Evolutionary conservation across 1,140 invertebrate genomes (phyloP).

Genomic region (Varroa destructor): DNA sequence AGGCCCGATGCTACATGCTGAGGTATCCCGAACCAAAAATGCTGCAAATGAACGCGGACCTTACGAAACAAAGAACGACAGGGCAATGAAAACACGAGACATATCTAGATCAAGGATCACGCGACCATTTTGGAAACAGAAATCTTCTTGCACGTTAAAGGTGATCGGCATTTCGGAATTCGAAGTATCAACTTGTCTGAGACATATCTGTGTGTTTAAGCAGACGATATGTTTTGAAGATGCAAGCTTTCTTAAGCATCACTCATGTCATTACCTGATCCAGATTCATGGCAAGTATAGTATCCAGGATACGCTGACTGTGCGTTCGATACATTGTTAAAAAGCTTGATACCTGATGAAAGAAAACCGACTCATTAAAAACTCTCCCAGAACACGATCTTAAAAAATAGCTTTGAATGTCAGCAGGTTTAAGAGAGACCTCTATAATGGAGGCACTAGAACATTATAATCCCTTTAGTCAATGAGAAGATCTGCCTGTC

Average conservation of each 20-base stretch:
- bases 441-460: neutral
- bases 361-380: neutral
- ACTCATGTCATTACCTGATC: constrained; percentile 41
- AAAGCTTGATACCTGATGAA: constrained; percentile 42
- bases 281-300: constrained; percentile 45
- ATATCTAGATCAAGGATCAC: neutral
- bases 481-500: too few relatives aligned
- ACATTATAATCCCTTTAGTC: neutral
- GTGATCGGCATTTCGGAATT: too few relatives aligned
- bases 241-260: neutral
- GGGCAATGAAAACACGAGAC: neutral
- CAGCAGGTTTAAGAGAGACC: constrained; percentile 22
- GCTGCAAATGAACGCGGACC: constrained; percentile 46
- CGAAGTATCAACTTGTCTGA: too few relatives aligned
- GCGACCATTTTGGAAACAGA: too few relatives aligned
- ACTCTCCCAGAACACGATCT: too few relatives aligned
- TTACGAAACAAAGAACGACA: constrained; percentile 34
- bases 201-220: too few relatives aligned
- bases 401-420: constrained; percentile 30
- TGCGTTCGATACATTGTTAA: constrained; percentile 48
- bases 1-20: constrained; percentile 43
- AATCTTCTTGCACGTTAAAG: too few relatives aligned
- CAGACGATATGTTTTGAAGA: neutral
- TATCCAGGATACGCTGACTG: constrained; percentile 47
- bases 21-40: constrained; percentile 49